Evolutionary conservation across 2,888 invertebrate species (phyloP).

Genomic region (Apamea monoglypha): DNA sequence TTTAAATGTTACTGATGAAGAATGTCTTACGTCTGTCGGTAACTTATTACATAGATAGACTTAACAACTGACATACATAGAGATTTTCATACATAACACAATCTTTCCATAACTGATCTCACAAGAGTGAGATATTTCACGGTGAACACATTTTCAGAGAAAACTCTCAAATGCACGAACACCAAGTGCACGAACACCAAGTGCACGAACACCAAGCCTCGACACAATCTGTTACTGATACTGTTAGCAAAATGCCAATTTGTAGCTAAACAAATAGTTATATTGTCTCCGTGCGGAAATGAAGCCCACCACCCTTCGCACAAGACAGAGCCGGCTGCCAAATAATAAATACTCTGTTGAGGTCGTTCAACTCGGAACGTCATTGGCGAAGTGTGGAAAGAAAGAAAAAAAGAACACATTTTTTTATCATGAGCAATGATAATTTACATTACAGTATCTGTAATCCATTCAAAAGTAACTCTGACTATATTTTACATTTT

Average conservation of each 20-base stretch:
- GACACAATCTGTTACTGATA: conserved; percentile 14
- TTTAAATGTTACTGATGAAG: too few relatives aligned
- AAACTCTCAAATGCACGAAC: not conserved
- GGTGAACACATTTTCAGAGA: not conserved
- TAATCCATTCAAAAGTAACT: not conserved
- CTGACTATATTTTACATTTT: too few relatives aligned
- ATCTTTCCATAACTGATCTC: not conserved
- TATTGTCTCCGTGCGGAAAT: conserved; percentile 37
- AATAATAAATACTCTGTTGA: conserved; percentile 44
- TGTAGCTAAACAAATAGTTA: conserved; percentile 31
- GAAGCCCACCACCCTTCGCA: conserved; percentile 37
- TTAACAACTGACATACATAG: not conserved
- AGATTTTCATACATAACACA: not conserved
- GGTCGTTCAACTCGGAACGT: conserved; percentile 46
- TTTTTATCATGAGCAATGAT: not conserved
- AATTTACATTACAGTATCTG: not conserved
- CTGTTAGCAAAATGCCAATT: conserved; percentile 9
- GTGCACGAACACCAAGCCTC: not conserved
- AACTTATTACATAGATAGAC: not conserved
- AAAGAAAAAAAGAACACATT: not conserved
- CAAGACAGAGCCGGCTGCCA: conserved; percentile 39
- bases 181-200: not conserved
- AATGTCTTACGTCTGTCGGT: too few relatives aligned
- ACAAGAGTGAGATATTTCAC: not conserved
- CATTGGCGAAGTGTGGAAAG: not conserved